Percentiles rank a stretch among this genome's conserved stretches.
phyloP scores from a whole-genome alignment of 1,140 invertebrate genomes.

The Drosophila nasuta region DNA sequence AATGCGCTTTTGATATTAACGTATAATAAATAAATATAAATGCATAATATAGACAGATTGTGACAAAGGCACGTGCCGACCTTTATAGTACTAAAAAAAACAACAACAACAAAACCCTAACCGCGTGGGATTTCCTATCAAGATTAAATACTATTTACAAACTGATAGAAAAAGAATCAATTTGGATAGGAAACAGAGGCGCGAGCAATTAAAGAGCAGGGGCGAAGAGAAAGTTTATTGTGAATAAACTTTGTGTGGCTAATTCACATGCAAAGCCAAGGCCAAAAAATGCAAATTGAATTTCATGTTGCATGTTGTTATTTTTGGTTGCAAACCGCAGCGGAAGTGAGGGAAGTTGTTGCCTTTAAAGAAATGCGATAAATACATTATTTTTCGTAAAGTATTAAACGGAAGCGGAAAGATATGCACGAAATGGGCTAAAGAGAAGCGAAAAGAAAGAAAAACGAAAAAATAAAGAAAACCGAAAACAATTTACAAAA shows the following conservation, averaged over 20 bases:
- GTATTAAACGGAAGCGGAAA: conserved; percentile 52
- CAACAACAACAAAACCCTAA: neutral
- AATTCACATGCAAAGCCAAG: conserved; percentile 10
- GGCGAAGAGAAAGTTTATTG: conserved; percentile 45
- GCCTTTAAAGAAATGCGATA: conserved; percentile 23
- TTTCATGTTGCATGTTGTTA: conserved; percentile 37
- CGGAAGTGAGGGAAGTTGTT: conserved; percentile 48
- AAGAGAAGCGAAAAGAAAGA: conserved; percentile 3
- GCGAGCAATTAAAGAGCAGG: neutral
- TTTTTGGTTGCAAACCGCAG: conserved; percentile 32
- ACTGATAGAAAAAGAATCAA: neutral
- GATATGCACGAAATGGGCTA: conserved; percentile 9
- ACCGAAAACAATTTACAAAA: neutral
- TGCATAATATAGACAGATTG: conserved; percentile 20
- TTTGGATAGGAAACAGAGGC: neutral
- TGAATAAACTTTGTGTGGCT: conserved; percentile 10
- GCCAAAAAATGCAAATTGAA: conserved; percentile 40
- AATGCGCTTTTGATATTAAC: conserved; percentile 3
- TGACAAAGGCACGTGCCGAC: conserved; percentile 24
- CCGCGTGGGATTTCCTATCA: neutral
- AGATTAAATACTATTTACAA: neutral
- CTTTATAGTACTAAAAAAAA: conserved; percentile 5
- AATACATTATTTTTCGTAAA: conserved; percentile 10
- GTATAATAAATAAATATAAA: neutral
- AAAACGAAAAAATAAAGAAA: conserved; percentile 2